Base-by-base conservation (phyloP, 2,888 invertebrate species). In the Drosophila subquinaria region DNA sequence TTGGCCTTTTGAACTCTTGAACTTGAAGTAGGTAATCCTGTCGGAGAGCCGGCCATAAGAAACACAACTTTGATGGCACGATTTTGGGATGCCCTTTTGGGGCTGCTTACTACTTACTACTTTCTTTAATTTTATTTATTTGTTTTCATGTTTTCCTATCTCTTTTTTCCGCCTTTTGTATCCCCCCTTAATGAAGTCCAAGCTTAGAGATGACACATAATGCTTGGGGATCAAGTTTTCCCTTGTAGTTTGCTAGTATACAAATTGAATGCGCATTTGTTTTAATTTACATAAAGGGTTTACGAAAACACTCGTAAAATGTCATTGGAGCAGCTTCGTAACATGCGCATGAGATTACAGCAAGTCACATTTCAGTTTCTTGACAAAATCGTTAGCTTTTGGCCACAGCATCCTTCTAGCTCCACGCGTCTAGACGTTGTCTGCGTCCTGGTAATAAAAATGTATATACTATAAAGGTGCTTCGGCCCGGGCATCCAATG, bases 211-310 rank as follows among this genome's bases (percentile, higher is more conserved):
- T 61, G 55, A 70, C 56, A 57, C 45, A 48, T 80, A 80, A 70
- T 70, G 51, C 65, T 13, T 4, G 11, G 33, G 55, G 65, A 69
- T 76, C 75, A 68, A 62, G 53, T 57, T 55, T 57, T 17, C 45
- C 6, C 35, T 59, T 53, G 47, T 66, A 66, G 73, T 65, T 65
- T 65, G 27, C 15, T 20, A 27, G 27, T 6, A 45, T 51, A 78
- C 77, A 81, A 76, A 62, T 78, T 69, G 75, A 76, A 76, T 82
- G 81, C 65, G 65, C 83, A 76, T 82, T 76, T 71, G 73, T 85
- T 75, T 84, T 85, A 73, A 85, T 82, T 84, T 85, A 82, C 82
- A 85, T 82, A 82, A 82, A 82, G 81, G 85, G 85, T 79, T 76
- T 68, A 67, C 51, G 67, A 60, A 64, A 77, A 40, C 20, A 71